phyloP scores from a whole-genome alignment of 2,888 invertebrate species.

The Marronus borbonicus region DNA sequence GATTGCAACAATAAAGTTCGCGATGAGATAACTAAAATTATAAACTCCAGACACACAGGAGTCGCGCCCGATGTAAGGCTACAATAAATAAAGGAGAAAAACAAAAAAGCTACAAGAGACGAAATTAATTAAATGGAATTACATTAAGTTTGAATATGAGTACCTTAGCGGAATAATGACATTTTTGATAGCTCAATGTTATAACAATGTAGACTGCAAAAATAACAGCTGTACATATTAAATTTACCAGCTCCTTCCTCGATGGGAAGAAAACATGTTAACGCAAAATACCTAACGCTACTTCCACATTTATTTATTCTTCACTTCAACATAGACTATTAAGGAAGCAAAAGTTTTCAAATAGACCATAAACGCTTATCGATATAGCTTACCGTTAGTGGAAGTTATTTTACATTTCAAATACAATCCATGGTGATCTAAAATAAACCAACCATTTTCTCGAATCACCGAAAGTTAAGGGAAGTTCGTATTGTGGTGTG shows the following conservation, averaged over 20 bases:
- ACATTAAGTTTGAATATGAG: neutral
- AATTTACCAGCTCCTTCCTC: neutral
- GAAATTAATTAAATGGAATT: neutral
- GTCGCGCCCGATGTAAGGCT: neutral
- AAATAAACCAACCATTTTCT: neutral
- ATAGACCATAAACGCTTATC: constrained; percentile 16
- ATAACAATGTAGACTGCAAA: neutral
- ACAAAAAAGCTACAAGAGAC: neutral
- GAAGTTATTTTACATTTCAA: neutral
- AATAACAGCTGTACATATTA: neutral
- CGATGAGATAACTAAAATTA: constrained; percentile 8
- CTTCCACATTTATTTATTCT: neutral
- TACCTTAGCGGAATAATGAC: neutral
- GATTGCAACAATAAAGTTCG: constrained; percentile 7
- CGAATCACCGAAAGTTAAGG: neutral
- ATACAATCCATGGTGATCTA: neutral
- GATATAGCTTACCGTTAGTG: neutral
- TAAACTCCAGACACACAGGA: neutral
- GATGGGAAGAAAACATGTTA: neutral
- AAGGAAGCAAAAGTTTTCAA: constrained; percentile 2
- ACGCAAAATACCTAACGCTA: neutral
- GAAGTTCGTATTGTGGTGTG: neutral
- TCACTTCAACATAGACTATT: neutral
- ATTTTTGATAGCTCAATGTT: neutral
- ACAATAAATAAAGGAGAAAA: neutral